Conservation (phyloP, 2,113 vertebrate genomes). For the Scophthalmus maximus region DNA sequence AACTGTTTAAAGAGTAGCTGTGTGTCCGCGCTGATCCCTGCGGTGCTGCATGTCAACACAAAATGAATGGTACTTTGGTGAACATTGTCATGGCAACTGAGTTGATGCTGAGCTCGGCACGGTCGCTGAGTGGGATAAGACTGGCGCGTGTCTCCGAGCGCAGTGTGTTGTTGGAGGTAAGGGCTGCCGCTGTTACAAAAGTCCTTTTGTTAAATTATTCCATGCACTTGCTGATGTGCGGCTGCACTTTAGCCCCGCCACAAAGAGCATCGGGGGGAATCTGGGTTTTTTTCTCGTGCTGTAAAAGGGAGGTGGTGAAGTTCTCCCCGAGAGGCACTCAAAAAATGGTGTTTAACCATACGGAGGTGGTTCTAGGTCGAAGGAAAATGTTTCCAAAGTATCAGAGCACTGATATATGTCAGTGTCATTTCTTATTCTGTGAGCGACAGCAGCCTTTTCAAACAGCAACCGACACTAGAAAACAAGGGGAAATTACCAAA, state of each 20-base stretch:
- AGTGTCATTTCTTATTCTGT: no score
- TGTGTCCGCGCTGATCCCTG: not conserved
- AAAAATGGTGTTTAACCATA: no score
- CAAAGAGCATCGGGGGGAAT: conserved; percentile 4
- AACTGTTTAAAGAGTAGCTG: conserved; percentile 8
- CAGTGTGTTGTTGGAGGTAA: not conserved
- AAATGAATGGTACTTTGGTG: conserved; percentile 9
- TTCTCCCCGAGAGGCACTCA: no score
- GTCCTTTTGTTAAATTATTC: not conserved
- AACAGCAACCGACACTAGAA: no score
- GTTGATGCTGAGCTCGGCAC: conserved; percentile 9
- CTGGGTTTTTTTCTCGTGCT: not conserved
- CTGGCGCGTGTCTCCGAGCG: not conserved
- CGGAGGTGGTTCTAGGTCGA: no score
- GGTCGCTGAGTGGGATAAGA: not conserved
- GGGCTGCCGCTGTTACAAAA: not conserved
- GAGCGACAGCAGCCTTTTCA: no score
- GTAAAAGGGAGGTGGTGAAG: not conserved
- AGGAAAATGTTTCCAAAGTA: no score
- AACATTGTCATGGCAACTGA: conserved; percentile 42
- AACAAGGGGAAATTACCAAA: no score
- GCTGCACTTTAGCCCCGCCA: conserved; percentile 19
- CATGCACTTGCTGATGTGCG: not conserved
- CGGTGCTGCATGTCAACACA: conserved; percentile 20
- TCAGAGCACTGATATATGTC: no score